Percentiles rank a stretch among this genome's conserved stretches.
Evolutionary conservation across 2,113 vertebrate genomes (phyloP).

Genomic region (Glaucomys volans): DNA sequence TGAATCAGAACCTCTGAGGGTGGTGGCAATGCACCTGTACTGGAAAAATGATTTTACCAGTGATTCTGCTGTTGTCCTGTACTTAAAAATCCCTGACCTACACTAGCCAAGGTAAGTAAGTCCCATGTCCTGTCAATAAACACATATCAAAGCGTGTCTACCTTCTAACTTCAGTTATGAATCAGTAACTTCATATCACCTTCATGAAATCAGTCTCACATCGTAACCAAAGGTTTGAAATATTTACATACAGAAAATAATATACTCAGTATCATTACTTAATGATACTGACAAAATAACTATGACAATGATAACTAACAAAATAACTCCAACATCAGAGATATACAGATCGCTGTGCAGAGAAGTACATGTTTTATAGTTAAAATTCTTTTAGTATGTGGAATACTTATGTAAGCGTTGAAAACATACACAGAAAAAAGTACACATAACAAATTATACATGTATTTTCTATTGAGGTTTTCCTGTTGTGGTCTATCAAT

Average conservation of each 20-base stretch:
- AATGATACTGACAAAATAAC: background rate
- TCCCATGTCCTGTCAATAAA: background rate
- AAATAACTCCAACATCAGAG: background rate
- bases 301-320: conserved; percentile 22
- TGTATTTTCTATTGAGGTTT: background rate
- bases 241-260: background rate
- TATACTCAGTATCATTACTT: background rate
- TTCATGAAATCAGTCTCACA: background rate
- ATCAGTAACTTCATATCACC: background rate
- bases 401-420: background rate
- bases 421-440: background rate
- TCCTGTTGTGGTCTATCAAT: background rate
- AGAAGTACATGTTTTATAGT: background rate
- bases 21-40: background rate
- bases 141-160: background rate
- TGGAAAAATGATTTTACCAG: background rate
- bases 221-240: background rate
- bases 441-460: background rate
- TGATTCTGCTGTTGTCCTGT: background rate
- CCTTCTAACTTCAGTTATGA: background rate
- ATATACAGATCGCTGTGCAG: background rate
- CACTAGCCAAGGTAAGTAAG: background rate
- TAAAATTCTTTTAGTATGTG: background rate
- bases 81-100: background rate
- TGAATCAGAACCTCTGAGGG: background rate